Base-by-base conservation (phyloP, 2,113 vertebrate genomes). In the Phycodurus eques region DNA sequence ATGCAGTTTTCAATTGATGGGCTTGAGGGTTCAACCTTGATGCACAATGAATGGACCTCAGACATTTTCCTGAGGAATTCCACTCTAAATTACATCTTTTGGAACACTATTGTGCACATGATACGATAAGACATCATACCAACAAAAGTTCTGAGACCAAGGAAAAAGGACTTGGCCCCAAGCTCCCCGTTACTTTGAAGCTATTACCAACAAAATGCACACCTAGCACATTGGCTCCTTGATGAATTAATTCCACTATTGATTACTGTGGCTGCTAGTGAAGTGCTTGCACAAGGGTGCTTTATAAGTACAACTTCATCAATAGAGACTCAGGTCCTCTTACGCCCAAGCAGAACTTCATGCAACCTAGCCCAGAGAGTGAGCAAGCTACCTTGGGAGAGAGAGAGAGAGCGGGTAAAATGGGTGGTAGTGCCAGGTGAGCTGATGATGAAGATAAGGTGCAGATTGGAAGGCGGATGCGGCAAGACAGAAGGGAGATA, bases 401-500 rank as follows among this genome's bases (percentile, higher is more conserved):
- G 5, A 5, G 53, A n/a, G 14, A 8, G 49, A 7, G 1, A 10
- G 27, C 3, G 22, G 60, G 27, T 51, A 71, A 49, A n/a, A 39
- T 51, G 63, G 62, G 35, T 11, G 51, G 56, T 8, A 11, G 11
- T 44, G 42, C 62, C 20, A 43, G 11, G 20, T 44, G 42, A 44
- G 54, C 47, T 75, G 67, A 64, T 59, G 73, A 77, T 74, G 64
- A 76, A 66, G 70, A 78, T 78, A 74, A 77, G 19, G 22, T 49
- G n/a, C 53, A 67, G 82, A 83, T 71, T 56, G 73, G 68, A 65
- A 56, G 8, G 27, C 20, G 13, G 64, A 22, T 70, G 56, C 33
- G 43, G 33, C 49, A 31, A 66, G 78, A 53, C 56, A 70, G 66
- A 44, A 64, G 62, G 68, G 59, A 61, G 56, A 71, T 27, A 53